Evolutionary conservation across 2,113 vertebrate species (phyloP).

Genomic region (Proteles cristata): DNA sequence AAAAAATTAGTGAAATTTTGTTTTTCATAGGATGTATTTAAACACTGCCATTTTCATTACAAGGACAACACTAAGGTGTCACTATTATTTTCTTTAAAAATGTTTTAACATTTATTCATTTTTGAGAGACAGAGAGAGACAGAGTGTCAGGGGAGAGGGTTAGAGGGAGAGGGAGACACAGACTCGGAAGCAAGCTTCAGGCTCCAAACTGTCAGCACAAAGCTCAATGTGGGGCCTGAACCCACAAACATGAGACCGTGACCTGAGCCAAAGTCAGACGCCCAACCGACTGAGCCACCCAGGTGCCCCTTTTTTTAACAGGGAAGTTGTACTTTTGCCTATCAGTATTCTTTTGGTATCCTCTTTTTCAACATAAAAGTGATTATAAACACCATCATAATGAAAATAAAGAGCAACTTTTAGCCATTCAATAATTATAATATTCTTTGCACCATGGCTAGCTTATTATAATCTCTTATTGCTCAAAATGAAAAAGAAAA

Average conservation of each 20-base stretch:
- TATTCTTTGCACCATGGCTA: not conserved
- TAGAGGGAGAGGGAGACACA: too few relatives aligned
- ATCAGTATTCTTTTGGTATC: not conserved
- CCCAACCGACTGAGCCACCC: too few relatives aligned
- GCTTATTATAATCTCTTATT: not conserved
- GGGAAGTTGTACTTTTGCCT: conserved; percentile 35
- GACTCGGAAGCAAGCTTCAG: too few relatives aligned
- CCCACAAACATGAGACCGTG: too few relatives aligned
- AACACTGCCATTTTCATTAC: not conserved
- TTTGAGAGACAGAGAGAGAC: too few relatives aligned
- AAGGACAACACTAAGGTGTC: not conserved
- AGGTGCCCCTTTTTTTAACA: not conserved
- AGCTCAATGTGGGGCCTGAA: too few relatives aligned
- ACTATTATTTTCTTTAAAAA: not conserved
- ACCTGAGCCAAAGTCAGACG: too few relatives aligned
- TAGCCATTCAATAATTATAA: not conserved
- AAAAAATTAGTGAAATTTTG: conserved; percentile 33
- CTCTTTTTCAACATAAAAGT: not conserved
- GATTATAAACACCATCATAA: not conserved
- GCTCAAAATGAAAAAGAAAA: not conserved
- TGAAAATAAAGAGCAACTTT: not conserved
- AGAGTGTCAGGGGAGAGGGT: too few relatives aligned
- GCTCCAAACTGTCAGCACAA: too few relatives aligned
- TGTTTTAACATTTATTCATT: too few relatives aligned
- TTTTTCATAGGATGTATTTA: conserved; percentile 49